phyloP scores from a whole-genome alignment of 2,888 invertebrate species.

The Drosophila anceps region DNA sequence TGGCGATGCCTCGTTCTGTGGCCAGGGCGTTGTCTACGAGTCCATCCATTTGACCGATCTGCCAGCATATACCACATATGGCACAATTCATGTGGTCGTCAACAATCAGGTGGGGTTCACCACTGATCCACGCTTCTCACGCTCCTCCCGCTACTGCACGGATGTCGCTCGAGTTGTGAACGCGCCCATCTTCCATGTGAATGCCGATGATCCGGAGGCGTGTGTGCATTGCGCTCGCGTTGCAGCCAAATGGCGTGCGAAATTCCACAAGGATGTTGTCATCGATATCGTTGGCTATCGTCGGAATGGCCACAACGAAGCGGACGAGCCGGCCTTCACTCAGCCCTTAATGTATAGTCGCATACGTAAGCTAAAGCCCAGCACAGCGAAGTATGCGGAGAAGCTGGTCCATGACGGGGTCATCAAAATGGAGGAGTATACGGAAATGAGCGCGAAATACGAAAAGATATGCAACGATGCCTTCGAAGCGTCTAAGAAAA shows the following conservation, averaged over 20 bases:
- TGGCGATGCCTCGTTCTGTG: conserved; percentile 88
- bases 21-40: conserved; percentile 89
- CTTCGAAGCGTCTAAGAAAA: conserved; percentile 88
- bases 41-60: conserved; percentile 87
- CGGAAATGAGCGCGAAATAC: conserved; percentile 83
- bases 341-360: conserved; percentile 97
- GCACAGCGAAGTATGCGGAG: conserved; percentile 89
- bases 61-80: conserved; percentile 88
- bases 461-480: conserved; percentile 87
- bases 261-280: conserved; percentile 94
- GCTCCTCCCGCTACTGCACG: conserved; percentile 95
- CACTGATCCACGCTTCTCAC: conserved; percentile 93
- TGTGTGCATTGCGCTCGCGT: conserved; percentile 93
- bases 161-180: conserved; percentile 94
- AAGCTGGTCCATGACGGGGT: conserved; percentile 90
- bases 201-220: conserved; percentile 96
- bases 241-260: conserved; percentile 94
- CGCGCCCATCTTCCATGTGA: conserved; percentile 97
- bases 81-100: conserved; percentile 88
- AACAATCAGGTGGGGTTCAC: conserved; percentile 95
- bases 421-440: conserved; percentile 89
- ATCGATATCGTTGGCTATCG: conserved; percentile 93
- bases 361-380: conserved; percentile 88
- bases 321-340: conserved; percentile 97
- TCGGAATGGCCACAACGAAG: conserved; percentile 96